Conservation (phyloP, 2,113 vertebrate species). For the Rana temporaria region DNA sequence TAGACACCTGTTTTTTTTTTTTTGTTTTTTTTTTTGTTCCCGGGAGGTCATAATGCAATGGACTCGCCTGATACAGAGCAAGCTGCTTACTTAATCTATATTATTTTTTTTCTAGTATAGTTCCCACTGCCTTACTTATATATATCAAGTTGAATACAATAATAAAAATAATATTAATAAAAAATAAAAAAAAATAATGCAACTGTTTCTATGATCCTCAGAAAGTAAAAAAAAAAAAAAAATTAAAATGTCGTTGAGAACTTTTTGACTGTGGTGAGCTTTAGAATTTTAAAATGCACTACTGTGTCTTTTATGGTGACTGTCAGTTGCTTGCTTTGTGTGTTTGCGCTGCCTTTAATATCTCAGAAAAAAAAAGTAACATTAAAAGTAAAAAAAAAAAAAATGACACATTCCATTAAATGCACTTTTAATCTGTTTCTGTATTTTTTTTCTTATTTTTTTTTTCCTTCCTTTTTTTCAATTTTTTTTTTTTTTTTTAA, state of each 20-base stretch:
- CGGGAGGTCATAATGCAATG: constrained; percentile 70
- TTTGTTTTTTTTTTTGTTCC: neutral
- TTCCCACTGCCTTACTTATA: constrained; percentile 90
- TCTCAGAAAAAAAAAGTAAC: constrained; percentile 59
- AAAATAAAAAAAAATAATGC: constrained; percentile 80
- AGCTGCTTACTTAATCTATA: constrained; percentile 75
- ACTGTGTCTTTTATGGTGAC: constrained; percentile 77
- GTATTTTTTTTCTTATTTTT: constrained; percentile 62
- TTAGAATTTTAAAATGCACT: constrained; percentile 84
- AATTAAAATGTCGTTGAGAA: constrained; percentile 70
- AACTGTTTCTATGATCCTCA: constrained; percentile 80
- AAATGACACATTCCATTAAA: constrained; percentile 76
- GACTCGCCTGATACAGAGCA: constrained; percentile 76
- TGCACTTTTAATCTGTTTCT: constrained; percentile 76
- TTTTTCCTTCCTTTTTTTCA: too few species aligned
- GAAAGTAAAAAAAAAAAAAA: constrained; percentile 61
- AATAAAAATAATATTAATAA: too few species aligned
- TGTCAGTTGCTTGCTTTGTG: constrained; percentile 82
- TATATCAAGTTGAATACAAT: constrained; percentile 75
- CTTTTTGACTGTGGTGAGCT: constrained; percentile 81
- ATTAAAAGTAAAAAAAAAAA: constrained; percentile 51
- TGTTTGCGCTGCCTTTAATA: constrained; percentile 78
- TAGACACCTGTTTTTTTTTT: constrained; percentile 62
- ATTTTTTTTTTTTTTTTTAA: constrained; percentile 63
- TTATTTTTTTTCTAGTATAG: constrained; percentile 75